phyloP scores from a whole-genome alignment of 2,113 vertebrate species.

The Addax nasomaculatus region DNA sequence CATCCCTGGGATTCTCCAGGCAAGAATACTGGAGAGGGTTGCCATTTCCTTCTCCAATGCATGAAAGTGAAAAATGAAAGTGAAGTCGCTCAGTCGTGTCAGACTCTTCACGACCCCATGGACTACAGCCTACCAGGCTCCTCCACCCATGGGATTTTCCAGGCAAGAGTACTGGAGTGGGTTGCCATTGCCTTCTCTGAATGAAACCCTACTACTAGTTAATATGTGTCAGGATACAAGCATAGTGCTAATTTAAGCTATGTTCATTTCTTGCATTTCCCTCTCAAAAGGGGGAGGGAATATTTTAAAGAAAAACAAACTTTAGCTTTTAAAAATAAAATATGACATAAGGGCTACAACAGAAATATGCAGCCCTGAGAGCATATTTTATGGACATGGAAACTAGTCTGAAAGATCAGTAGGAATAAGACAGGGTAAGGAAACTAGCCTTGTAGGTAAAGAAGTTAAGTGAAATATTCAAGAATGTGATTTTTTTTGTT shows the following conservation, averaged over 20 bases:
- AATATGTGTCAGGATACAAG: not conserved
- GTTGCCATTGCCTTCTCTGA: not conserved
- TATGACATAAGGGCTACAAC: not conserved
- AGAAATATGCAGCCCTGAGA: not conserved
- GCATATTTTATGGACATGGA: not conserved
- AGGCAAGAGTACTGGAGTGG: too few relatives aligned
- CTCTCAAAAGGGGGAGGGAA: not conserved
- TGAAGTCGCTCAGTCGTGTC: too few relatives aligned
- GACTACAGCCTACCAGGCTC: too few relatives aligned
- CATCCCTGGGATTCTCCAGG: too few relatives aligned
- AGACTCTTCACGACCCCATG: too few relatives aligned
- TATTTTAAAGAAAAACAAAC: not conserved
- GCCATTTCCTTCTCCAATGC: too few relatives aligned
- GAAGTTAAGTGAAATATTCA: not conserved
- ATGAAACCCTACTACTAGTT: not conserved
- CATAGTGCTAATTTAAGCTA: not conserved
- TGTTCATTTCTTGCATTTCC: not conserved
- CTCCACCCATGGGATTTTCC: too few relatives aligned
- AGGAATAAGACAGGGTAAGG: not conserved
- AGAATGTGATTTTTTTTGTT: not conserved
- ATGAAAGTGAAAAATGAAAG: too few relatives aligned
- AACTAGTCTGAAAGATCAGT: not conserved
- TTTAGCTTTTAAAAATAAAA: not conserved
- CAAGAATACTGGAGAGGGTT: too few relatives aligned
- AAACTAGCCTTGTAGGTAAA: not conserved